phyloP scores from a whole-genome alignment of 1,140 invertebrate species.

The Mactra quadrangularis region DNA sequence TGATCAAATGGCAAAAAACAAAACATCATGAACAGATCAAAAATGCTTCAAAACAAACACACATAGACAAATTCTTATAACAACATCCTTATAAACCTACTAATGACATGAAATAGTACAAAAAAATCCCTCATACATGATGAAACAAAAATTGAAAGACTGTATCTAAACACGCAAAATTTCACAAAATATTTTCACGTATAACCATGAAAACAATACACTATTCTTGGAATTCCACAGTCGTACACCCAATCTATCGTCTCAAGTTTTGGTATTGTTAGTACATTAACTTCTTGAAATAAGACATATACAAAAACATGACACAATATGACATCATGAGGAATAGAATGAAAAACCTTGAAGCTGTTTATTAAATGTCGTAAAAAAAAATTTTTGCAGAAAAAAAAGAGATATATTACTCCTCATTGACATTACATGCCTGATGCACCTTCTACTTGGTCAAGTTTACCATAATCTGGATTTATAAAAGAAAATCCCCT shows the following conservation, averaged over 20 bases:
- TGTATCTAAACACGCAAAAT: constrained; percentile 49
- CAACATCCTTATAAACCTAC: too few species aligned
- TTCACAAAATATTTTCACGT: constrained; percentile 26
- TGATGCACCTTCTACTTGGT: constrained; percentile 50
- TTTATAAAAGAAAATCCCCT: constrained; percentile 98
- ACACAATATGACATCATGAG: constrained; percentile 57
- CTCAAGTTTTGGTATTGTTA: not conserved
- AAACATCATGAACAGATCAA: too few species aligned
- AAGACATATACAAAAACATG: constrained; percentile 59
- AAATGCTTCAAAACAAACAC: too few species aligned
- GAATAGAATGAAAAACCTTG: constrained; percentile 51
- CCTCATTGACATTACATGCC: constrained; percentile 52
- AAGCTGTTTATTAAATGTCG: constrained; percentile 46
- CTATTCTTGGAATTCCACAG: constrained; percentile 48
- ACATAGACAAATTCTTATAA: too few species aligned
- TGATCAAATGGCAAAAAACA: too few species aligned
- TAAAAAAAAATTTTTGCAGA: too few species aligned
- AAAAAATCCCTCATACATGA: constrained; percentile 3
- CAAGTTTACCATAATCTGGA: constrained; percentile 88
- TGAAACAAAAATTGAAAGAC: constrained; percentile 55
- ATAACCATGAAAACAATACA: constrained; percentile 36
- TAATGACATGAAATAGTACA: too few species aligned
- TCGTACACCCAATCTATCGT: constrained; percentile 15
- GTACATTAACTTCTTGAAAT: constrained; percentile 19
- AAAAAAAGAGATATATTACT: constrained; percentile 10